These are phyloP conservation scores for Condylostylus longicornis DNA, from an alignment of 1,140 invertebrate species.

Conservation along the genomic window DNA sequence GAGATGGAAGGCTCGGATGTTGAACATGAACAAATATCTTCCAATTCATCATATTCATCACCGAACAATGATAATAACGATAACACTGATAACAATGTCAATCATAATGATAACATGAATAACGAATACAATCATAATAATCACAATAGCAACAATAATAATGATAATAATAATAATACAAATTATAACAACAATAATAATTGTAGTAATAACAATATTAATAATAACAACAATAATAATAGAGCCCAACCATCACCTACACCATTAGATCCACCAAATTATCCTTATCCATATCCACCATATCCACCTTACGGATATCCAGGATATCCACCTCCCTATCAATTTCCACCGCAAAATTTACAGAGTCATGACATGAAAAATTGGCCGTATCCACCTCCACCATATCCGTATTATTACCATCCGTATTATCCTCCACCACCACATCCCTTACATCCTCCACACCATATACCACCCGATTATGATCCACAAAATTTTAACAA, in stretches of 20 bases:
- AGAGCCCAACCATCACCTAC: neutral
- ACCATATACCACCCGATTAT: neutral
- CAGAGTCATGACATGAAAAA: no score
- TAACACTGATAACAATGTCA: no score
- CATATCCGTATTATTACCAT: constrained; percentile 12
- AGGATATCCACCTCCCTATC: constrained; percentile 3
- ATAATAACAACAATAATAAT: no score
- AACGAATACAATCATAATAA: no score
- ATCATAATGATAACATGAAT: no score
- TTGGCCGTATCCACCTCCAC: neutral
- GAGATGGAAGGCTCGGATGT: constrained; percentile 2
- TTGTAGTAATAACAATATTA: no score
- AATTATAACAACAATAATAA: no score
- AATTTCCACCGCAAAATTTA: no score
- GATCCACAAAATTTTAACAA: constrained; percentile 10
- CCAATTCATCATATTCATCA: constrained; percentile 24
- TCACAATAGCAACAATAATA: no score
- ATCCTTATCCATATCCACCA: constrained; percentile 21
- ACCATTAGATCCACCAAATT: constrained; percentile 20
- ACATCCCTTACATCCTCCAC: neutral
- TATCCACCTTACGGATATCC: constrained; percentile 4
- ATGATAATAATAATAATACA: no score
- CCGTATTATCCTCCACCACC: constrained; percentile 23
- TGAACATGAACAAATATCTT: constrained; percentile 16
- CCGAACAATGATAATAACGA: no score